phyloP scores from a whole-genome alignment of 2,888 invertebrate genomes.

The Dermolepida albohirtum region DNA sequence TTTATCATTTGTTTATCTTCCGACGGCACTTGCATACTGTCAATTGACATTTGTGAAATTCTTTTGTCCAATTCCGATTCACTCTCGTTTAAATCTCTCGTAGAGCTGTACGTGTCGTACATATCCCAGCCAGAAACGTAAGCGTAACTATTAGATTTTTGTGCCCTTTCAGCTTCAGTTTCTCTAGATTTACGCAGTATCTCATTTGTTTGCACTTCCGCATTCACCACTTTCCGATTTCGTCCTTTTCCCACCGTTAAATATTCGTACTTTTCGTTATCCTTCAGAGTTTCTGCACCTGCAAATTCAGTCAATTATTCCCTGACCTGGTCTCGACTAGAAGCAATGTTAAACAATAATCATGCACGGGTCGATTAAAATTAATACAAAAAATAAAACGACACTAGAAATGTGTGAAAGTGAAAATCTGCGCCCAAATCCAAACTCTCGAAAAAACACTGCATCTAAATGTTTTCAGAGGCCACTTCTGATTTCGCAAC shows the following conservation, averaged over 20 bases:
- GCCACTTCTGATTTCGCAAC: too few relatives aligned
- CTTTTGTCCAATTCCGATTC: constrained; percentile 55
- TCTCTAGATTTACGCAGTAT: constrained; percentile 73
- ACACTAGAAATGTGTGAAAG: too few relatives aligned
- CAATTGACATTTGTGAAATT: constrained; percentile 48
- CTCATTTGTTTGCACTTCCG: constrained; percentile 77
- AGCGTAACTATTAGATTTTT: constrained; percentile 69
- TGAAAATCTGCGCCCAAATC: too few relatives aligned
- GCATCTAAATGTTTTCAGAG: too few relatives aligned
- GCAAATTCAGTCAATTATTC: constrained; percentile 7
- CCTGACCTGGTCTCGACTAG: too few relatives aligned
- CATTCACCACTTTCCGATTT: constrained; percentile 73
- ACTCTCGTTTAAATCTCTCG: constrained; percentile 58
- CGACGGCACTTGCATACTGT: constrained; percentile 53
- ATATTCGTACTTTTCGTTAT: constrained; percentile 76
- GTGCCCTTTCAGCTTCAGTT: constrained; percentile 70
- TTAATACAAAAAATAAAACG: too few relatives aligned
- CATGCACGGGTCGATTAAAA: background rate
- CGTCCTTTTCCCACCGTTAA: constrained; percentile 76
- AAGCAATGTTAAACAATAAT: too few relatives aligned
- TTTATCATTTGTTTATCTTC: constrained; percentile 61
- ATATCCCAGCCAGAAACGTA: constrained; percentile 84
- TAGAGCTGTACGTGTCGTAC: constrained; percentile 73
- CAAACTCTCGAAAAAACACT: too few relatives aligned
- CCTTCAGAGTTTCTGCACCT: constrained; percentile 69